These are phyloP conservation scores for Sisyra terminalis DNA, from an alignment of 2,888 invertebrate genomes.

Conservation along the genomic window DNA sequence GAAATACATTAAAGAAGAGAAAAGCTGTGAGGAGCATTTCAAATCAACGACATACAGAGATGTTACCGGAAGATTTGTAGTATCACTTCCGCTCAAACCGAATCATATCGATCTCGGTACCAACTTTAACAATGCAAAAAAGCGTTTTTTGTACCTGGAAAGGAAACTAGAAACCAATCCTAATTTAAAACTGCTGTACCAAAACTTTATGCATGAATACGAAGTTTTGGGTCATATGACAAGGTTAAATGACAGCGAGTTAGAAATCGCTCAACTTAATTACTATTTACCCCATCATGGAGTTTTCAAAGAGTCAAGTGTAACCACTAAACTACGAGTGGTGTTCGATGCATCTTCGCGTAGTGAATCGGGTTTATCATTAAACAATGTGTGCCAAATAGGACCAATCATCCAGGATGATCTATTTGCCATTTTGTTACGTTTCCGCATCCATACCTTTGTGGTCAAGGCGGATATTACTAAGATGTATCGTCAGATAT, in stretches of 20 bases:
- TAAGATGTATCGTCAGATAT: conserved; percentile 13
- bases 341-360: conserved; percentile 15
- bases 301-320: conserved; percentile 12
- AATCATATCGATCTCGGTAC: too few species aligned
- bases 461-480: conserved; percentile 11
- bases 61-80: too few species aligned
- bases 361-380: conserved; percentile 11
- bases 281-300: conserved; percentile 15
- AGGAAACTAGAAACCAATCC: conserved; percentile 1
- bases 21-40: too few species aligned
- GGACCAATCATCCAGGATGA: conserved; percentile 13
- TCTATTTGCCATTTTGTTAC: conserved; percentile 12
- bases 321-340: conserved; percentile 13
- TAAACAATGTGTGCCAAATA: conserved; percentile 13
- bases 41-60: too few species aligned
- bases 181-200: background rate
- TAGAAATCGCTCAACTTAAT: background rate
- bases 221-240: conserved; percentile 2
- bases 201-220: conserved; percentile 2
- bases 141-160: conserved; percentile 2
- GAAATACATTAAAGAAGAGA: too few species aligned
- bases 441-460: conserved; percentile 11
- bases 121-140: background rate
- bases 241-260: background rate
- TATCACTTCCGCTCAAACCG: too few species aligned